Evolutionary conservation across 1,140 invertebrate genomes (phyloP), one percentile per base, ranked within the genome.

Genomic region (Diploscapter pachys): DNA sequence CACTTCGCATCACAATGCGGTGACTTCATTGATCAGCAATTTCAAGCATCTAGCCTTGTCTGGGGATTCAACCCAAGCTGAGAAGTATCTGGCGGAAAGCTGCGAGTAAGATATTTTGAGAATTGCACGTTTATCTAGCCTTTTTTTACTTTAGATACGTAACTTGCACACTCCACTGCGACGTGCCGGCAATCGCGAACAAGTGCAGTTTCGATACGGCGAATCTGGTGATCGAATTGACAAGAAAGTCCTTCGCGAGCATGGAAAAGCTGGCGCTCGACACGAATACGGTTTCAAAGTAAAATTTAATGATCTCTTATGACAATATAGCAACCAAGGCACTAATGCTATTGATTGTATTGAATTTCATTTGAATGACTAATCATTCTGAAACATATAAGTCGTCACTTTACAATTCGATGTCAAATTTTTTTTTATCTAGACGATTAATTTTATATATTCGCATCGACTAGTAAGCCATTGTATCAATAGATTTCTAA

Each of bases 251-350:
- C 4, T 84, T 84, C 64, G 76, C 69, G 31, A 78, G 80, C 8
- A 85, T 84, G 80, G 72, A 84, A 72, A 74, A 72, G 49, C 81
- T 85, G 75, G 83, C 83, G 9, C 69, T 84, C 4, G 83, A 85
- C 69, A 84, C 83, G 13, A 83, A 83, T 31, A 83, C 82, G 49
- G 79, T 84, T 51, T 65, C 78, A 4, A 85, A 83, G 82, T 81
- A 68, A 70, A 70, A 2, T 5, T 5, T 75, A 31, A 31, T 31
- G 31, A 31, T 31, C 1, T 31, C 31, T 31, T 65, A 13, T 65
- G 9, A 65, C 76, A 52, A 3, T 4, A 8, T 9, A 48, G 8
- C 31, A 31, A 31, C 31, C 31, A 31, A 31, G 31, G 31, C 31
- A 54, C 4, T 75, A 49, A 49, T 63, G 13, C 9, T 72, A 13